phyloP scores from a whole-genome alignment of 2,797 vertebrate species.

The Anas capensis region DNA sequence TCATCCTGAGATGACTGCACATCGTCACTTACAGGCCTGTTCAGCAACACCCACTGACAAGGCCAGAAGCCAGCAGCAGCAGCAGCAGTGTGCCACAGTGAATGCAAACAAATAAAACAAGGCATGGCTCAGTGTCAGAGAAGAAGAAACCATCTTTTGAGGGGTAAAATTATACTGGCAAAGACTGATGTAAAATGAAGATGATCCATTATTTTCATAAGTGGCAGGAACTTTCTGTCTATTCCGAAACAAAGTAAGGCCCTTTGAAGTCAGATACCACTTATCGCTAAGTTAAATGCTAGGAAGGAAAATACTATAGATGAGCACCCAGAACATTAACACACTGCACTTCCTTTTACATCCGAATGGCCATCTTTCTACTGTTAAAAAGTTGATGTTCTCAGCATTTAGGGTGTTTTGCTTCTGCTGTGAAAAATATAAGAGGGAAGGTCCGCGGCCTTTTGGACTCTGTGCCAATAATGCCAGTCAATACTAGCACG shows the following conservation, averaged over 20 bases:
- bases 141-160: not conserved
- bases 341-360: constrained; percentile 1
- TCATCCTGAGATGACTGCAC: not conserved
- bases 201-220: not conserved
- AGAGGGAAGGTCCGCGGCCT: not conserved
- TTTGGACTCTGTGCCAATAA: constrained; percentile 53
- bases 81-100: not conserved
- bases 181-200: not conserved
- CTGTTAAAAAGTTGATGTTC: not conserved
- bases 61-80: not conserved
- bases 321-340: constrained; percentile 2
- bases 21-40: not conserved
- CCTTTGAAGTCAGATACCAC: not conserved
- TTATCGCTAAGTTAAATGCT: not conserved
- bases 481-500: constrained; percentile 67
- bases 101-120: not conserved
- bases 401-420: not conserved
- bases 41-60: not conserved
- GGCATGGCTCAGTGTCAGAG: not conserved
- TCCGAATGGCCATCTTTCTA: not conserved
- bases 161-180: not conserved
- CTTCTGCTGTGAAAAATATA: constrained; percentile 29
- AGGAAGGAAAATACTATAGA: not conserved
- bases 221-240: not conserved
- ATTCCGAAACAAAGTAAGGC: not conserved